These are phyloP conservation scores for Halichondria panicea DNA, from an alignment of 37 sponge, comb jelly and placozoan genomes.

Conservation along the genomic window DNA sequence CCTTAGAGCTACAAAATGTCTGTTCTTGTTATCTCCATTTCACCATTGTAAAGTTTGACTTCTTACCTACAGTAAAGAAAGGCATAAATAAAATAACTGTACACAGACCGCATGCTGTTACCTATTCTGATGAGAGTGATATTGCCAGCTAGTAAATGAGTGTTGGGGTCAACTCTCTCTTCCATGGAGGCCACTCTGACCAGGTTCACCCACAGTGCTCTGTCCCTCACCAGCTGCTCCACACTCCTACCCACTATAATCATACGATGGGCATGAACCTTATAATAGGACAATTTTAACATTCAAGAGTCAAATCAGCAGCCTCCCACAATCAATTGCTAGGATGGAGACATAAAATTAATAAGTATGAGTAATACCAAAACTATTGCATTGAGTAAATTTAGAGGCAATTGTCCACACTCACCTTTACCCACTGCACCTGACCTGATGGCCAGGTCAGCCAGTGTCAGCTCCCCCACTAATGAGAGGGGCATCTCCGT, in stretches of 20 bases:
- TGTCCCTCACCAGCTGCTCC: constrained; percentile 17
- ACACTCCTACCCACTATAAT: too few species aligned
- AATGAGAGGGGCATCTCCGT: not conserved
- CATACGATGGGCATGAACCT: not conserved
- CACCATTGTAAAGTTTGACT: constrained; percentile 33
- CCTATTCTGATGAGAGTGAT: constrained; percentile 64
- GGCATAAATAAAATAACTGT: not conserved
- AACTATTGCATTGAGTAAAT: not conserved
- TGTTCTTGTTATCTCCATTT: constrained; percentile 45
- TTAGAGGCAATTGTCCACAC: too few species aligned
- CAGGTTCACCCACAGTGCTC: constrained; percentile 61
- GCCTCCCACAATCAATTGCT: too few species aligned
- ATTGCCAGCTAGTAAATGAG: constrained; percentile 54
- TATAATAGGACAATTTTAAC: too few species aligned
- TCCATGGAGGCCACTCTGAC: constrained; percentile 22
- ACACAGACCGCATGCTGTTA: not conserved
- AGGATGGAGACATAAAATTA: too few species aligned
- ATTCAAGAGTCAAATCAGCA: too few species aligned
- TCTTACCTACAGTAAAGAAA: constrained; percentile 41
- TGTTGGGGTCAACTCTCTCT: constrained; percentile 22
- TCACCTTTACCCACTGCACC: too few species aligned
- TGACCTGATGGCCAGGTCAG: constrained; percentile 6
- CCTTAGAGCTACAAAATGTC: too few species aligned
- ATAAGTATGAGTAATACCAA: too few species aligned
- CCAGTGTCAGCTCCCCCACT: constrained; percentile 5